These are phyloP conservation scores for Ptychodera flava DNA, from an alignment of 35 echinoderm and acorn worm genomes.

Conservation along the genomic window DNA sequence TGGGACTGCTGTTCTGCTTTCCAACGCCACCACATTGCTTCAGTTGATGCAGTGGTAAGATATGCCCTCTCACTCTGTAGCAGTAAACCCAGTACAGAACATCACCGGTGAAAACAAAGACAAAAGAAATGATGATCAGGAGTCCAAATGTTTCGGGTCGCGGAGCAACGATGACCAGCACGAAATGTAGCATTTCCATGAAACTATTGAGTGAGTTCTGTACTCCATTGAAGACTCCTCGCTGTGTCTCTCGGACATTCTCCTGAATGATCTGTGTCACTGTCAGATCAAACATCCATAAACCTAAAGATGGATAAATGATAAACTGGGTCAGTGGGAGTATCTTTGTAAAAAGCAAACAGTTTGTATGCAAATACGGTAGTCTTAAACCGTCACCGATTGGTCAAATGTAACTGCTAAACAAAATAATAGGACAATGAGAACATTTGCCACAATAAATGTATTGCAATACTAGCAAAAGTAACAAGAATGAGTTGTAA, in stretches of 20 bases:
- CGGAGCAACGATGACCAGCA: constrained; percentile 69
- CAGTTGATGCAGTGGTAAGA: constrained; percentile 60
- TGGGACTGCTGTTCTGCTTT: too few species aligned
- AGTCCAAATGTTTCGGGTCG: constrained; percentile 78
- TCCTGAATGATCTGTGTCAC: constrained; percentile 69
- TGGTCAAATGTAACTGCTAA: too few species aligned
- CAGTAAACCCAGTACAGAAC: constrained; percentile 52
- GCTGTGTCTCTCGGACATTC: constrained; percentile 37
- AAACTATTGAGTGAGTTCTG: constrained; percentile 75
- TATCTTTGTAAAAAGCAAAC: too few species aligned
- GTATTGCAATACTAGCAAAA: too few species aligned
- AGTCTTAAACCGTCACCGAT: too few species aligned
- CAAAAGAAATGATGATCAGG: constrained; percentile 66
- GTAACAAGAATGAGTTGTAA: too few species aligned
- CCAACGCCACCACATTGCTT: too few species aligned
- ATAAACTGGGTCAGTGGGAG: too few species aligned
- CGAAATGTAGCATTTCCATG: constrained; percentile 95
- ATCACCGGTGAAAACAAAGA: constrained; percentile 45
- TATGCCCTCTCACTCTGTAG: constrained; percentile 58
- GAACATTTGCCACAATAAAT: too few species aligned
- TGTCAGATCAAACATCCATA: constrained; percentile 86
- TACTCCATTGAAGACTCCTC: constrained; percentile 77
- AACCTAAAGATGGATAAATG: constrained; percentile 54
- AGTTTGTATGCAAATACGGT: too few species aligned
- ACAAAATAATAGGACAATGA: too few species aligned